These are phyloP conservation scores for Globia sparganii DNA, from an alignment of 2,888 invertebrate genomes.

Conservation along the genomic window DNA sequence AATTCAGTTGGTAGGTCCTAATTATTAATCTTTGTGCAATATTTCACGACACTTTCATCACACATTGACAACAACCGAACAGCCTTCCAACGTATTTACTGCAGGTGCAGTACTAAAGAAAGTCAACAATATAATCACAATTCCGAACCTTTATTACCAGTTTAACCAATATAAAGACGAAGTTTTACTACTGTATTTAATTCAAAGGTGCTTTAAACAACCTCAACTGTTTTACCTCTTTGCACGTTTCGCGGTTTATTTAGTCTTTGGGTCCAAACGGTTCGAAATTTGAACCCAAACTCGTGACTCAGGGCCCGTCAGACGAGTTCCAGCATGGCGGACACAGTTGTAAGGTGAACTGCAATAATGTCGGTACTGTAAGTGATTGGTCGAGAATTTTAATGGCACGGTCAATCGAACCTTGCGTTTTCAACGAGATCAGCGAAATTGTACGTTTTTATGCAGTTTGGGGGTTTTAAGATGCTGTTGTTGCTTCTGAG, in stretches of 20 bases:
- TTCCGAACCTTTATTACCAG: constrained; percentile 21
- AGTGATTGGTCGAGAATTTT: constrained; percentile 61
- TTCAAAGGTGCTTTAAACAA: constrained; percentile 41
- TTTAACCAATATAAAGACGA: constrained; percentile 18
- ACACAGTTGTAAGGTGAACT: constrained; percentile 67
- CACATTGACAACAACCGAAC: background rate
- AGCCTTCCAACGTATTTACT: background rate
- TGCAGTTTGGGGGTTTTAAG: constrained; percentile 25
- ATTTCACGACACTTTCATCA: constrained; percentile 13
- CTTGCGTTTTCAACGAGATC: constrained; percentile 46
- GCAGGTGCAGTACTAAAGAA: constrained; percentile 17
- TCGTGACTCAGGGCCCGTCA: constrained; percentile 81
- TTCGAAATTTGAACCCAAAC: constrained; percentile 81
- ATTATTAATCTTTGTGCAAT: background rate
- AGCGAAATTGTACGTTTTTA: constrained; percentile 38
- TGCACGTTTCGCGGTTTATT: constrained; percentile 60
- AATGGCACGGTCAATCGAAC: constrained; percentile 51
- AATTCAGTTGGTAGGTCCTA: too few relatives aligned
- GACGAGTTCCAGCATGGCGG: constrained; percentile 77
- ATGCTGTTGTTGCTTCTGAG: constrained; percentile 29
- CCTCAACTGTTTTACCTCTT: constrained; percentile 55
- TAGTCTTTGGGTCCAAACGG: constrained; percentile 70
- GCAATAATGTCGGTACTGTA: constrained; percentile 56
- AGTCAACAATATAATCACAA: constrained; percentile 35
- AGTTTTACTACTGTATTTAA: constrained; percentile 49